Conservation (phyloP, 1,140 invertebrate species). For the Brachystomella parvula region DNA sequence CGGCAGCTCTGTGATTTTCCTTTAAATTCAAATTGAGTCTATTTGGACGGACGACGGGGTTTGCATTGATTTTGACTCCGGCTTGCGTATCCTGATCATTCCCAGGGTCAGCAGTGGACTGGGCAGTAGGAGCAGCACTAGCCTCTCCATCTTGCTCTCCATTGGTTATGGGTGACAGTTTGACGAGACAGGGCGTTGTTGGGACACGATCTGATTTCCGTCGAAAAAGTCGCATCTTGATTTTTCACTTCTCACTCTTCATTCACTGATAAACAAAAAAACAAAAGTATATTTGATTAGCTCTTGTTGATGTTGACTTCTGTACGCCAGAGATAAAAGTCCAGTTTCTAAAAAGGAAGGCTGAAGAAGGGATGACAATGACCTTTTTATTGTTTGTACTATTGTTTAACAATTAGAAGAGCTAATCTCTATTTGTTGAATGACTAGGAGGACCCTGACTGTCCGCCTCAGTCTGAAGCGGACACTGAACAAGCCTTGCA, state of each 20-base stretch:
- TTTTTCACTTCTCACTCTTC: background rate
- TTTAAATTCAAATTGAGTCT: slow-evolving; percentile 22
- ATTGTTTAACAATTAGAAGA: too few relatives aligned
- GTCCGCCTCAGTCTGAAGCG: too few relatives aligned
- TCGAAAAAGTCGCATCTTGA: slow-evolving; percentile 35
- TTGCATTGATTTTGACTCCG: background rate
- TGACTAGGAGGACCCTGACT: too few relatives aligned
- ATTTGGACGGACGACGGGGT: slow-evolving; percentile 9
- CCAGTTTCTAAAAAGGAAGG: too few relatives aligned
- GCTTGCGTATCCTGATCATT: too few relatives aligned
- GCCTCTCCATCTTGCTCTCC: background rate
- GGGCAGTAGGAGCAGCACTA: background rate
- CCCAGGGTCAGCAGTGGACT: background rate
- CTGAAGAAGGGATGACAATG: background rate
- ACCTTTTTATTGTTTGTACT: background rate
- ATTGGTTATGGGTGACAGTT: slow-evolving; percentile 20
- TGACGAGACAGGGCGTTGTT: slow-evolving; percentile 29
- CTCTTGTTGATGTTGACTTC: too few relatives aligned
- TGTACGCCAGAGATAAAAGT: too few relatives aligned
- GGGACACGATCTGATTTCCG: slow-evolving; percentile 30
- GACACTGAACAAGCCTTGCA: too few relatives aligned
- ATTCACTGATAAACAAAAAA: background rate
- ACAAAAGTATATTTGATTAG: too few relatives aligned
- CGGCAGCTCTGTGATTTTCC: background rate
- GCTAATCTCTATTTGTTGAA: background rate